A percentile compares a stretch with the other conserved stretches of the same genome.
Conservation (phyloP, 2,888 invertebrate genomes). For the Helleia helle region DNA sequence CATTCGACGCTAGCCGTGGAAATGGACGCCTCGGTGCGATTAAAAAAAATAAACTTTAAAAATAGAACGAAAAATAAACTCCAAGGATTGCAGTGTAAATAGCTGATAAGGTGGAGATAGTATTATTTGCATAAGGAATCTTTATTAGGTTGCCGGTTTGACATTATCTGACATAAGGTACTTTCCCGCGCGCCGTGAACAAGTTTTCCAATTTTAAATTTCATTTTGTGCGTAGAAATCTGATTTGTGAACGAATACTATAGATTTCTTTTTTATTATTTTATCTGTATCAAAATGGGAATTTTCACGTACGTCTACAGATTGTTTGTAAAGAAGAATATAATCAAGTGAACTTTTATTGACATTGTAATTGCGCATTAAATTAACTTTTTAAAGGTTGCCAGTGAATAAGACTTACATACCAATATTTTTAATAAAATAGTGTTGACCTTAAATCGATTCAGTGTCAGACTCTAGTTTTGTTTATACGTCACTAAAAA, state of each 20-base stretch:
- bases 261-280: neutral
- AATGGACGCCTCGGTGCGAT: slow-evolving; percentile 26
- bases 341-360: neutral
- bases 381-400: no score
- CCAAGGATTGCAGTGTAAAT: slow-evolving; percentile 10
- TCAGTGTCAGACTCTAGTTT: slow-evolving; percentile 10
- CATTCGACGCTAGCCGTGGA: slow-evolving; percentile 19
- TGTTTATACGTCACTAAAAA: slow-evolving; percentile 30
- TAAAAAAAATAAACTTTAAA: slow-evolving; percentile 13
- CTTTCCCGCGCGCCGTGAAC: slow-evolving; percentile 15
- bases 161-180: slow-evolving; percentile 12
- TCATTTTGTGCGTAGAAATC: slow-evolving; percentile 3
- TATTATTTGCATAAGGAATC: slow-evolving; percentile 13
- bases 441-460: neutral
- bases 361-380: neutral
- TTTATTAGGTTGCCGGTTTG: slow-evolving; percentile 12
- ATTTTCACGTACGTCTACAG: slow-evolving; percentile 61
- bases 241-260: neutral
- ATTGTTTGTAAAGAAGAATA: slow-evolving; percentile 56
- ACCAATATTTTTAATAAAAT: no score
- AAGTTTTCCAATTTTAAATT: slow-evolving; percentile 11
- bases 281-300: slow-evolving; percentile 45
- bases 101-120: slow-evolving; percentile 15
- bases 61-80: slow-evolving; percentile 3
- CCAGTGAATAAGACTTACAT: no score